Base-by-base conservation (phyloP, 1,140 invertebrate species). In the Drosophila murphyi region DNA sequence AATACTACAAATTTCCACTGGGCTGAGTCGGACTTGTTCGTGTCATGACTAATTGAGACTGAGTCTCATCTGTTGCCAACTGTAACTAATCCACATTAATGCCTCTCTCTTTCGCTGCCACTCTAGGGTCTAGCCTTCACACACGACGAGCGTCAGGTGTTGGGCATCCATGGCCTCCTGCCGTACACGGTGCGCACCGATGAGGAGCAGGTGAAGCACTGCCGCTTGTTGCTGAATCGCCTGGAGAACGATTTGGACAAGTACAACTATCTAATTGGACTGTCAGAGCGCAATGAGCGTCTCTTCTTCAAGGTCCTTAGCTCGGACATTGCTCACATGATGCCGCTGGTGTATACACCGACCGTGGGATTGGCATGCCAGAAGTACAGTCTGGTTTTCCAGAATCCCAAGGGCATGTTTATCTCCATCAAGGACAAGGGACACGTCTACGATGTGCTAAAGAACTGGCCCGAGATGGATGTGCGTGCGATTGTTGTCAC, bases 351-450 rank as follows among this genome's bases (percentile, higher is more conserved):
- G 5, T 92, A 92, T 52, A 92, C 90, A 4, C 90, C 90, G 35
- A 92, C 90, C 0, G 90, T 92, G 93, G 98, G 98, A 10, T 94
- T 98, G 47, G 96, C 99, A 67, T 92, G 91, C 57, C 95, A 98
- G 62, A 95, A 86, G 28, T 92, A 79, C 64, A 92, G 90, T 10
- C 47, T 89, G 57, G 79, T 86, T 10, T 90, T 63, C 55, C 61
- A 76, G 55, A n/a, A 57, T 29, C 98, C 98, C 0, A 96, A 98
- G 69, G 99, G 99, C 10, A 94, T 99, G 28, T 99, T 98, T 90
- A 97, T 99, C 83, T 98, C 98, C 28, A 99, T 99, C 63, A 96
- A 99, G 92, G 99, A 99, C 92, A 96, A 97, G 90, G 98, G 97
- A 29, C 97, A 99, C 93, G 94, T 98, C 7, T 97, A 97, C 88